A percentile compares a stretch with the other conserved stretches of the same genome.
These are phyloP conservation scores for Cheirogaleus major DNA, from an alignment of 2,797 vertebrate species.

Conservation along the genomic window DNA sequence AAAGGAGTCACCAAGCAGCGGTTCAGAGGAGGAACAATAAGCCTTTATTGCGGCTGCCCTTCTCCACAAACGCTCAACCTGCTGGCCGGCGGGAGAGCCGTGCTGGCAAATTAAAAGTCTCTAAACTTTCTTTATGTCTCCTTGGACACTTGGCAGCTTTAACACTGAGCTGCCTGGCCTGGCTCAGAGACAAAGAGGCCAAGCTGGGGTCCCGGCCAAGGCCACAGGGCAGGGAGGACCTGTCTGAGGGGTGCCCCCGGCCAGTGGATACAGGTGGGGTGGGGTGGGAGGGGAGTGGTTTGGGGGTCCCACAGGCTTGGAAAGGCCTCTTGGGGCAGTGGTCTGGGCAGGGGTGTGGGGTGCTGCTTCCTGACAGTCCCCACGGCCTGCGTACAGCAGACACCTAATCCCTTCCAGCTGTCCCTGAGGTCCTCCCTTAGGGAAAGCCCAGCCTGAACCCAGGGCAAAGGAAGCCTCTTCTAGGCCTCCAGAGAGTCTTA, in stretches of 20 bases:
- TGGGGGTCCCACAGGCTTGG: neutral
- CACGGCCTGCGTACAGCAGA: neutral
- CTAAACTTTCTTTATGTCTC: constrained; percentile 86
- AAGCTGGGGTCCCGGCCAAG: neutral
- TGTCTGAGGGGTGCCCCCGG: neutral
- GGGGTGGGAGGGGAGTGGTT: neutral
- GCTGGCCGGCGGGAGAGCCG: constrained; percentile 86
- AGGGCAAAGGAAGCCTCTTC: neutral
- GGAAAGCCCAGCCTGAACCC: neutral
- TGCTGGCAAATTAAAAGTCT: constrained; percentile 89
- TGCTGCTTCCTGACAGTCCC: neutral
- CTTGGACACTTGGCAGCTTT: constrained; percentile 80
- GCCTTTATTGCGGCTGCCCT: constrained; percentile 88
- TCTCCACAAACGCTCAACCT: constrained; percentile 87
- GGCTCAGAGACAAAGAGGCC: constrained; percentile 48
- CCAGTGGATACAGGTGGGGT: neutral
- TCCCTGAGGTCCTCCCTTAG: neutral
- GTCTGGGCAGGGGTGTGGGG: neutral
- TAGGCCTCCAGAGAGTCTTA: neutral
- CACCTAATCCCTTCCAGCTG: neutral
- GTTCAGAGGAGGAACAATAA: constrained; percentile 89
- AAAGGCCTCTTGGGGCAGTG: neutral
- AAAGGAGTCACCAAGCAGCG: constrained; percentile 86
- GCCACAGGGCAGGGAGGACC: neutral
- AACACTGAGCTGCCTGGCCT: constrained; percentile 3